phyloP scores from a whole-genome alignment of 2,113 vertebrate genomes.

The Bostrychus sinensis region DNA sequence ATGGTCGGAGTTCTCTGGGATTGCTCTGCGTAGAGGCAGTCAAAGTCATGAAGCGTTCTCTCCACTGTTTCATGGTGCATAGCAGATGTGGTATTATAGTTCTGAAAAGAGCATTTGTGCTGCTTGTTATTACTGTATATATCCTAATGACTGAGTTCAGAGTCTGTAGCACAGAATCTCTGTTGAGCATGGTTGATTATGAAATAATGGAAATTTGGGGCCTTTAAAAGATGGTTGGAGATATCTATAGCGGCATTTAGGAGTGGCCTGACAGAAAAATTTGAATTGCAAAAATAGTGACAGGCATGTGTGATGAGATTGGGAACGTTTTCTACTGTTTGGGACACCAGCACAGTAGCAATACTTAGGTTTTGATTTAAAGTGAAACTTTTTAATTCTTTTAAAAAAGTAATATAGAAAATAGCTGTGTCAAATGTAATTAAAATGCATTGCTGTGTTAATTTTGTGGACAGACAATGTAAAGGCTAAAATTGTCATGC shows the following conservation, averaged over 20 bases:
- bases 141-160: constrained; percentile 35
- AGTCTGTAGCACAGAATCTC: constrained; percentile 30
- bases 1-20: constrained; percentile 39
- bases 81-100: constrained; percentile 62
- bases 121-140: constrained; percentile 45
- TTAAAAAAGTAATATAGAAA: too few relatives aligned
- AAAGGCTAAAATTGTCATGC: too few relatives aligned
- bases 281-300: constrained; percentile 46
- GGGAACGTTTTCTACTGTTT: constrained; percentile 18
- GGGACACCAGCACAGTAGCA: not conserved
- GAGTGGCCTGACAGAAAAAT: constrained; percentile 51
- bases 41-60: constrained; percentile 47
- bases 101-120: constrained; percentile 51
- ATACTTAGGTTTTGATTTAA: too few relatives aligned
- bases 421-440: too few relatives aligned
- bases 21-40: constrained; percentile 37
- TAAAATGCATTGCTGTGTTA: too few relatives aligned
- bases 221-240: constrained; percentile 40
- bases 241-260: constrained; percentile 31
- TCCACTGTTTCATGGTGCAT: constrained; percentile 61
- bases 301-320: constrained; percentile 34
- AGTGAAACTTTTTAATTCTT: too few relatives aligned
- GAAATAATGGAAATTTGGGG: constrained; percentile 52
- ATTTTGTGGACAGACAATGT: too few relatives aligned
- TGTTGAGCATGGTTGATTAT: constrained; percentile 54